phyloP scores from a whole-genome alignment of 2,113 vertebrate genomes.

The Calidris pugnax region DNA sequence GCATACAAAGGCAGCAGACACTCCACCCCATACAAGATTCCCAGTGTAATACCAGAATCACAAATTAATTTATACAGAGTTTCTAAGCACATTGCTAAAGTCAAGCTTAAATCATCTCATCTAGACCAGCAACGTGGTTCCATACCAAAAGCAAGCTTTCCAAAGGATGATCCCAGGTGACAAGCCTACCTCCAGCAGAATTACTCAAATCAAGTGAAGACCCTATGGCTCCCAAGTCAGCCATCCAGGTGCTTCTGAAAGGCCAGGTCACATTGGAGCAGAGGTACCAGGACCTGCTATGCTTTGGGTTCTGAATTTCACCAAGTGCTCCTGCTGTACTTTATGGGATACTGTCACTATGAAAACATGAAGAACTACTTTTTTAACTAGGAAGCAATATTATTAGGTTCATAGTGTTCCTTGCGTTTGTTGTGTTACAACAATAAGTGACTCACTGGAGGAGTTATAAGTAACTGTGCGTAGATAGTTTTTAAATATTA shows the following conservation, averaged over 20 bases:
- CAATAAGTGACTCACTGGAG: neutral
- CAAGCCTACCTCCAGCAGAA: neutral
- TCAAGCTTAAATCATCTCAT: neutral
- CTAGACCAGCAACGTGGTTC: neutral
- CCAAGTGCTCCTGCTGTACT: neutral
- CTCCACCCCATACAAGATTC: rapidly evolving
- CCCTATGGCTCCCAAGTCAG: neutral
- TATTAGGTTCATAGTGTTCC: neutral
- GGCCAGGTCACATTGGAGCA: neutral
- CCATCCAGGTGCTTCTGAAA: neutral
- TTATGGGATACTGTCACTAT: neutral
- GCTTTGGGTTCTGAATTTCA: neutral
- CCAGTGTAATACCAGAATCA: neutral
- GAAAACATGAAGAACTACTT: neutral
- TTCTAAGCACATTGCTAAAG: neutral
- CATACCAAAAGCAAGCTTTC: neutral
- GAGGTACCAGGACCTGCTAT: neutral
- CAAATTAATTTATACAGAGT: neutral
- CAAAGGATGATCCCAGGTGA: neutral
- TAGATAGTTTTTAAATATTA: conserved; percentile 4
- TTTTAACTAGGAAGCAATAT: neutral
- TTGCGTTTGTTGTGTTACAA: neutral
- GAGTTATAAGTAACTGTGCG: neutral
- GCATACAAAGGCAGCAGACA: neutral
- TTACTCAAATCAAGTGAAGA: neutral